phyloP scores from a whole-genome alignment of 2,888 invertebrate species.

The Chirona hameri region DNA sequence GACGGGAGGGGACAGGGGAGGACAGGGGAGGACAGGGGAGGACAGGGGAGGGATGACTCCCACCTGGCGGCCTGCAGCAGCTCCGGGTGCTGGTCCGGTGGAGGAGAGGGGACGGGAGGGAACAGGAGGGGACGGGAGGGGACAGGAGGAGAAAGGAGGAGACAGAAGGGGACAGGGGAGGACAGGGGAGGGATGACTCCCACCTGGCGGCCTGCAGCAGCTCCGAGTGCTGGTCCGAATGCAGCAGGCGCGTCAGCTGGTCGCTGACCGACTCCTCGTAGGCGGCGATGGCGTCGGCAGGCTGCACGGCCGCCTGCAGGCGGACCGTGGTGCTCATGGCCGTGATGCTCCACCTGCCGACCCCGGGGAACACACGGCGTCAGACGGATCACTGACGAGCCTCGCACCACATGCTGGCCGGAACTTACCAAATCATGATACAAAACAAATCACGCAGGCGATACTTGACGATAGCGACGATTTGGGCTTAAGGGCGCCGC shows the following conservation, averaged over 20 bases:
- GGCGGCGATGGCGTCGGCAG: constrained; percentile 47
- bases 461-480: no score
- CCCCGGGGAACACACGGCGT: not conserved
- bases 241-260: constrained; percentile 80
- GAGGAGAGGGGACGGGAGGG: constrained; percentile 79
- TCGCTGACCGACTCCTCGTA: constrained; percentile 73
- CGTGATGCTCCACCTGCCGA: constrained; percentile 84
- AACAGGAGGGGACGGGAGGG: constrained; percentile 71
- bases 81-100: constrained; percentile 67
- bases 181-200: constrained; percentile 38
- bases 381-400: not conserved
- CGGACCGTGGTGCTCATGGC: constrained; percentile 42
- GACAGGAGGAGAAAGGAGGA: no score
- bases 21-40: constrained; percentile 53
- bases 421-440: no score
- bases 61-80: constrained; percentile 69
- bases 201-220: constrained; percentile 69
- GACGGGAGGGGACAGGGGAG: constrained; percentile 71
- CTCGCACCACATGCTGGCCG: no score
- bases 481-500: no score
- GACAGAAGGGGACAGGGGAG: constrained; percentile 53
- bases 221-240: constrained; percentile 69
- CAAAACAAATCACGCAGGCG: no score
- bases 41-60: constrained; percentile 38
- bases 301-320: constrained; percentile 49